Evolutionary conservation across 2,888 invertebrate genomes (phyloP).

Genomic region (Proisotoma minuta): DNA sequence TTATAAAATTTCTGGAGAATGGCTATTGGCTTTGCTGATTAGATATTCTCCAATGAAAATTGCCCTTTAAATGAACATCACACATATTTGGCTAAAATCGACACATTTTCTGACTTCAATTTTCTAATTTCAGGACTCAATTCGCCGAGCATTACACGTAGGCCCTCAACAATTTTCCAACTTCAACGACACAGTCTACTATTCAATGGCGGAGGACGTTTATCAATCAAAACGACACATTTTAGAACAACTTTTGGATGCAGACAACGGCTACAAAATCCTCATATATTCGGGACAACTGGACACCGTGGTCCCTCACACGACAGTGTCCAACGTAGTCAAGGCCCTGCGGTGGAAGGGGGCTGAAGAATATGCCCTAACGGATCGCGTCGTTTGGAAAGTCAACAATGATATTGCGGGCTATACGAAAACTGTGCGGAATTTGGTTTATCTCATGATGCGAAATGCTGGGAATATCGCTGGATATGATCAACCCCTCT

Average conservation of each 20-base stretch:
- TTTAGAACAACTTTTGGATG: constrained; percentile 35
- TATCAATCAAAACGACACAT: constrained; percentile 34
- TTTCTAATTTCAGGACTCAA: constrained; percentile 24
- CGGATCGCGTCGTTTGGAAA: constrained; percentile 38
- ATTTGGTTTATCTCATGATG: constrained; percentile 37
- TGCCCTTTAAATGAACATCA: too few species aligned
- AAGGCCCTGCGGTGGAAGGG: constrained; percentile 36
- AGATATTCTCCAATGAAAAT: too few species aligned
- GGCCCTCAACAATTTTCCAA: constrained; percentile 37
- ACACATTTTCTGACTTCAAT: too few species aligned
- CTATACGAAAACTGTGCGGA: constrained; percentile 37
- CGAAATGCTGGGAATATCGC: constrained; percentile 39
- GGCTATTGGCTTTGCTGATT: too few species aligned
- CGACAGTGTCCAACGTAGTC: constrained; percentile 32
- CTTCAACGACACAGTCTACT: constrained; percentile 40
- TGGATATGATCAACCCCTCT: constrained; percentile 35
- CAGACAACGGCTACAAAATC: constrained; percentile 37
- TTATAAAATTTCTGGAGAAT: too few species aligned
- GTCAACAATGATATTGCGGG: constrained; percentile 39
- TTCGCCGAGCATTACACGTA: constrained; percentile 36
- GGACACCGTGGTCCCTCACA: constrained; percentile 36
- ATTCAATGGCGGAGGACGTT: constrained; percentile 39
- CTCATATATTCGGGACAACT: constrained; percentile 36
- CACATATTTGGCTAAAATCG: too few species aligned
- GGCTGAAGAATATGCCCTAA: constrained; percentile 28